Evolutionary conservation across 1,140 invertebrate genomes (phyloP).

Genomic region (Aricia agestis): DNA sequence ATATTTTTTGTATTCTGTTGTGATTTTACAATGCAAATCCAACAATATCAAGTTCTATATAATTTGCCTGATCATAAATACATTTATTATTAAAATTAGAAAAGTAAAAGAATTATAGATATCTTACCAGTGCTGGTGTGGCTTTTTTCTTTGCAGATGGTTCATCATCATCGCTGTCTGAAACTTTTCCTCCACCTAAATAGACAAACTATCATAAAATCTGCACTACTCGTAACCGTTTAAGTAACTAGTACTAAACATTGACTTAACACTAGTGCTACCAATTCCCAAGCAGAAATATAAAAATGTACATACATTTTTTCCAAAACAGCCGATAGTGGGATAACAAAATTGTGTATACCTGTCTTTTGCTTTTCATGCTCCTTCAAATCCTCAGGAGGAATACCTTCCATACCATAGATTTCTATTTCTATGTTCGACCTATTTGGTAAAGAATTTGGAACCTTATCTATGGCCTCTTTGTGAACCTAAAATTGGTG

Average conservation of each 20-base stretch:
- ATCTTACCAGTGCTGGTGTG: slow-evolving; percentile 67
- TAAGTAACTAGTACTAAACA: slow-evolving; percentile 21
- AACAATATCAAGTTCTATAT: too few species aligned
- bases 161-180: slow-evolving; percentile 88
- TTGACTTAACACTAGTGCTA: slow-evolving; percentile 57
- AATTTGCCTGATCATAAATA: too few species aligned
- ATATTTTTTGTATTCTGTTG: too few species aligned
- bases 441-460: slow-evolving; percentile 97
- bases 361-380: slow-evolving; percentile 92
- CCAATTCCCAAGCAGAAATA: slow-evolving; percentile 64
- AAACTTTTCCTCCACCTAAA: slow-evolving; percentile 76
- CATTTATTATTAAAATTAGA: not conserved
- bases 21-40: too few species aligned
- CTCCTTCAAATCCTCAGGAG: slow-evolving; percentile 94
- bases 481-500: slow-evolving; percentile 91
- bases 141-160: slow-evolving; percentile 83
- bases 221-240: slow-evolving; percentile 30
- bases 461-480: slow-evolving; percentile 99
- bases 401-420: slow-evolving; percentile 99
- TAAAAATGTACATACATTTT: slow-evolving; percentile 66
- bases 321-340: slow-evolving; percentile 49
- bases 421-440: slow-evolving; percentile 99
- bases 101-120: not conserved
- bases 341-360: slow-evolving; percentile 64
- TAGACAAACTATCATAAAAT: slow-evolving; percentile 42